phyloP scores from a whole-genome alignment of 2,797 vertebrate genomes.

The Emys orbicularis region DNA sequence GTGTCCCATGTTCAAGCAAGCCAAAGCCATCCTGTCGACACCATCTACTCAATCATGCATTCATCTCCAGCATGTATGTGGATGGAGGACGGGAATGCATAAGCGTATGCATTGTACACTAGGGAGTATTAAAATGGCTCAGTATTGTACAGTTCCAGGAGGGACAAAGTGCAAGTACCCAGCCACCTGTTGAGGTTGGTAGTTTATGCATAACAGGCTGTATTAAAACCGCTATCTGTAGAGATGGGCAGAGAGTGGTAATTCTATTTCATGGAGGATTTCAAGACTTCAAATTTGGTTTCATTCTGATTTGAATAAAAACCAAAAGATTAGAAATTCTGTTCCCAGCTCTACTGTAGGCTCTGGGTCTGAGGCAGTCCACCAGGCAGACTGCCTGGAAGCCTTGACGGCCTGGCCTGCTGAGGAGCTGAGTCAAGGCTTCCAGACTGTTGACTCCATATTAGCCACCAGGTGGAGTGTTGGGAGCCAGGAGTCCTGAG shows the following conservation, averaged over 20 bases:
- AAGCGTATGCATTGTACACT: not conserved
- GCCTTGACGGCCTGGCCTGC: not conserved
- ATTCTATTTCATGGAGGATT: not conserved
- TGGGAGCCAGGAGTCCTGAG: not conserved
- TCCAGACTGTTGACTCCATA: not conserved
- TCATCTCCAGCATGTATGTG: not conserved
- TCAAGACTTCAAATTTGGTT: not conserved
- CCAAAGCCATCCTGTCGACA: not conserved
- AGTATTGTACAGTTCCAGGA: not conserved
- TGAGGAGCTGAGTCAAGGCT: not conserved
- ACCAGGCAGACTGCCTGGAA: not conserved
- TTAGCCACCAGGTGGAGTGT: not conserved
- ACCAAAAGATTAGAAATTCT: not conserved
- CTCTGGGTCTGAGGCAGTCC: not conserved
- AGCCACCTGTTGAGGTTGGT: not conserved
- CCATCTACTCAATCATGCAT: not conserved
- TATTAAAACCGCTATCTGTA: not conserved
- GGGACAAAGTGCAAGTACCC: not conserved
- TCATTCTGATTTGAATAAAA: not conserved
- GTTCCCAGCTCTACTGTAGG: not conserved
- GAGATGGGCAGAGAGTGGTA: not conserved
- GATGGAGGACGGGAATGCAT: not conserved
- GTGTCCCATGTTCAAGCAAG: not conserved
- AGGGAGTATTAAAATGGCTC: not conserved
- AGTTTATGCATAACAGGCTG: not conserved